These are phyloP conservation scores for Chaetops frenatus DNA, from an alignment of 2,113 vertebrate species.

Conservation along the genomic window DNA sequence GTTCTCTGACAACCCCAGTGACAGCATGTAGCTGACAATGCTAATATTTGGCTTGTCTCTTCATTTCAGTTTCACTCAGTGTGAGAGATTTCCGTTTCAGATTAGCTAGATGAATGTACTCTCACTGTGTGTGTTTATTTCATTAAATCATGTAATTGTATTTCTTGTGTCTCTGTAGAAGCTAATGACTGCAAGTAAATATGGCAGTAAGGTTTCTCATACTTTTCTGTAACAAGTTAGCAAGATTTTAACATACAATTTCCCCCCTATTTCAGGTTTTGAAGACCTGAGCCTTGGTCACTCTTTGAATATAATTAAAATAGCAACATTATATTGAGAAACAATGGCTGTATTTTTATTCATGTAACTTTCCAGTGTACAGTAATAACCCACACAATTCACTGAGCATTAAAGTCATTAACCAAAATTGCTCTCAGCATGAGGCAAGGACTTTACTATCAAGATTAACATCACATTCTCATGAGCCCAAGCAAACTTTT, in stretches of 20 bases:
- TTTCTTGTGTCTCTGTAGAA: not conserved
- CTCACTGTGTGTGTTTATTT: not conserved
- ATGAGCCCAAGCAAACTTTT: not conserved
- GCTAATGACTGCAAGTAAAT: not conserved
- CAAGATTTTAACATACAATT: not conserved
- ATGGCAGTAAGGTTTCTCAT: not conserved
- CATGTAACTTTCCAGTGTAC: not conserved
- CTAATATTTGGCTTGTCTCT: not conserved
- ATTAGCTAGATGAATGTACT: not conserved
- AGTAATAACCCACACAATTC: constrained; percentile 18
- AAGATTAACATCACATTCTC: not conserved
- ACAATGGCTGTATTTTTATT: not conserved
- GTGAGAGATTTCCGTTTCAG: not conserved
- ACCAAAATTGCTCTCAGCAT: constrained; percentile 30
- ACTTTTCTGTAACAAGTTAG: not conserved
- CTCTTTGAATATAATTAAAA: not conserved
- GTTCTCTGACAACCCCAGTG: not conserved
- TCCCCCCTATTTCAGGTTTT: not conserved
- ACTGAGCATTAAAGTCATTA: constrained; percentile 11
- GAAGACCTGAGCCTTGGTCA: not conserved
- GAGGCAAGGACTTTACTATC: not conserved
- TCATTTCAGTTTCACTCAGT: not conserved
- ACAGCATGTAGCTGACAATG: not conserved
- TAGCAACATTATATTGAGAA: not conserved
- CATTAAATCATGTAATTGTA: constrained; percentile 5